phyloP scores from a whole-genome alignment of 2,113 vertebrate genomes.

The Melospiza georgiana region DNA sequence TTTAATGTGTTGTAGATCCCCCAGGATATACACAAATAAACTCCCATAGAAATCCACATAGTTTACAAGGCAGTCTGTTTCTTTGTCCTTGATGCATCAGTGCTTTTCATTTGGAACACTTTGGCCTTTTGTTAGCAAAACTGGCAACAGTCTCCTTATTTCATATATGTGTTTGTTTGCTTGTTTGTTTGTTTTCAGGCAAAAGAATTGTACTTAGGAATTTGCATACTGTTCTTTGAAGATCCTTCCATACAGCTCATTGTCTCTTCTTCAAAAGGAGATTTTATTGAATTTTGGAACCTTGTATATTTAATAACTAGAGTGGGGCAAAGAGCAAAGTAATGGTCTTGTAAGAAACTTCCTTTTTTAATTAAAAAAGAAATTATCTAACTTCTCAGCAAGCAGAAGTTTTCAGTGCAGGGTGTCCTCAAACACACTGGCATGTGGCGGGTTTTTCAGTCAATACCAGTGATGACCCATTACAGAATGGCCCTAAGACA shows the following conservation, averaged over 20 bases:
- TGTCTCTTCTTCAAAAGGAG: not conserved
- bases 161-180: not conserved
- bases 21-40: conserved; percentile 21
- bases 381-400: not conserved
- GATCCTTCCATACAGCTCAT: not conserved
- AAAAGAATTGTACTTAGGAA: not conserved
- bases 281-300: not conserved
- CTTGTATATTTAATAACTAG: not conserved
- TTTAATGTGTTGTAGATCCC: conserved; percentile 26
- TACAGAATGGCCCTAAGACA: not conserved
- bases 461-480: not conserved
- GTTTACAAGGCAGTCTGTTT: not conserved
- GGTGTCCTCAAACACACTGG: not conserved
- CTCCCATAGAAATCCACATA: not conserved
- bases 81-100: conserved; percentile 30
- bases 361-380: not conserved
- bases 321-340: not conserved
- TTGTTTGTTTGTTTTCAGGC: not conserved
- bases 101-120: conserved; percentile 30
- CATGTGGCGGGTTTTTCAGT: not conserved
- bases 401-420: not conserved
- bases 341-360: not conserved
- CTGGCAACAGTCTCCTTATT: not conserved
- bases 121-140: conserved; percentile 24
- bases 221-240: not conserved